Evolutionary conservation across 2,113 vertebrate species (phyloP).

Genomic region (Equus quagga): DNA sequence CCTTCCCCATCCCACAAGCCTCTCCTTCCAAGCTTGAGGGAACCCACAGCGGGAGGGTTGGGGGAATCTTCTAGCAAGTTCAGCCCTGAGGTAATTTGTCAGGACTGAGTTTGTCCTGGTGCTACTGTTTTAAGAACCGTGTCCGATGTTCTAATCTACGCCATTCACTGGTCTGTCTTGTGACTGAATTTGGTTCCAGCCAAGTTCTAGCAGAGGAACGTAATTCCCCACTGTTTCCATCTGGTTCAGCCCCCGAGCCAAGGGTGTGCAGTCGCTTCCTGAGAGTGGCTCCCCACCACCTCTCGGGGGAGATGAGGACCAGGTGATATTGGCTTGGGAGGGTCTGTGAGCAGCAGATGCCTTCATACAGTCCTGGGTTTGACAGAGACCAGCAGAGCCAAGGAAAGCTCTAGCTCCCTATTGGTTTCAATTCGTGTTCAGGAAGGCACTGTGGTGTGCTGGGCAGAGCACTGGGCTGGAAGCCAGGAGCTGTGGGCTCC

Average conservation of each 20-base stretch:
- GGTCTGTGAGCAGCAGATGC: not conserved
- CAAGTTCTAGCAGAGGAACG: not conserved
- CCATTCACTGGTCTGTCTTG: not conserved
- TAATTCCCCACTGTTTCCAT: not conserved
- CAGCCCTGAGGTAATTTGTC: not conserved
- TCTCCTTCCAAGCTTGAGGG: not conserved
- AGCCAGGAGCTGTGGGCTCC: not conserved
- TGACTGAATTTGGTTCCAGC: not conserved
- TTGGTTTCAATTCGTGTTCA: not conserved
- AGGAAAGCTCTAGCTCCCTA: not conserved
- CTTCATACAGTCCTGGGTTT: not conserved
- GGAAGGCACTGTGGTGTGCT: not conserved
- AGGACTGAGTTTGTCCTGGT: not conserved
- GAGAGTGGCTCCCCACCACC: not conserved
- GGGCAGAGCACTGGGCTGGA: not conserved
- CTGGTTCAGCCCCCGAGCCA: not conserved
- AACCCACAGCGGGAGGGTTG: not conserved
- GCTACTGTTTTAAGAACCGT: not conserved
- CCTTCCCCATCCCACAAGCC: not conserved
- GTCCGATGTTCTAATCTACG: not conserved
- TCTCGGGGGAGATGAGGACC: not conserved
- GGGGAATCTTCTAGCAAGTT: not conserved
- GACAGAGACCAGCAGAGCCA: not conserved
- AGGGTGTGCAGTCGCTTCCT: not conserved
- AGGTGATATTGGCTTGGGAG: not conserved